These are phyloP conservation scores for Peromyscus californicus DNA, from an alignment of 2,113 vertebrate genomes.

Conservation along the genomic window DNA sequence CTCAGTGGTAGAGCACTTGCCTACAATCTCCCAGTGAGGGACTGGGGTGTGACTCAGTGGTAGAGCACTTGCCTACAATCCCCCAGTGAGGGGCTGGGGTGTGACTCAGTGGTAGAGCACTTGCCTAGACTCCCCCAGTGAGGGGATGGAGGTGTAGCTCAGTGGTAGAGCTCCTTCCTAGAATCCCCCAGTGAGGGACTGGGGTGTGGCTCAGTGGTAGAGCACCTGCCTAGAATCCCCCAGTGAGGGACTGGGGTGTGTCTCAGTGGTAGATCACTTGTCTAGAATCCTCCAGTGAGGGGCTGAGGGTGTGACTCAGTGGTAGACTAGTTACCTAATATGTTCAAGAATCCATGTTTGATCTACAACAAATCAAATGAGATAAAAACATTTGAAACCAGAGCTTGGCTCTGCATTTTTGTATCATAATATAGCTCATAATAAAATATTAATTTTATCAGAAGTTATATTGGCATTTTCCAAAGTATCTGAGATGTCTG, in stretches of 20 bases:
- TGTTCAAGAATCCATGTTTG: background rate
- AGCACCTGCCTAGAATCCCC: background rate
- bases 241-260: background rate
- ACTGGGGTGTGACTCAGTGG: background rate
- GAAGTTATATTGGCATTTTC: conserved; percentile 18
- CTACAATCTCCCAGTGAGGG: background rate
- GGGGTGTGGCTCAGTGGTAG: background rate
- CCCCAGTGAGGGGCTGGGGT: background rate
- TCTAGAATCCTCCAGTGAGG: background rate
- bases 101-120: too few species aligned
- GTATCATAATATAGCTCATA: background rate
- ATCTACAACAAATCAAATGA: background rate
- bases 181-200: background rate
- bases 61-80: background rate
- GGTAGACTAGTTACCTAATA: background rate
- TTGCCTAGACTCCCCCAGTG: background rate
- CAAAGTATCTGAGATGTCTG: conserved; percentile 32
- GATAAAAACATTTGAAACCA: background rate
- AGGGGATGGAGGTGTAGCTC: background rate
- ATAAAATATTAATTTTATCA: conserved; percentile 17
- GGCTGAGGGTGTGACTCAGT: background rate
- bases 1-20: background rate
- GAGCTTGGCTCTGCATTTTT: background rate
- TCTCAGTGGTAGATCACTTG: background rate
- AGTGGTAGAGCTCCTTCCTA: background rate